Evolutionary conservation across 1,140 invertebrate genomes (phyloP).

Genomic region (Eciton burchellii): DNA sequence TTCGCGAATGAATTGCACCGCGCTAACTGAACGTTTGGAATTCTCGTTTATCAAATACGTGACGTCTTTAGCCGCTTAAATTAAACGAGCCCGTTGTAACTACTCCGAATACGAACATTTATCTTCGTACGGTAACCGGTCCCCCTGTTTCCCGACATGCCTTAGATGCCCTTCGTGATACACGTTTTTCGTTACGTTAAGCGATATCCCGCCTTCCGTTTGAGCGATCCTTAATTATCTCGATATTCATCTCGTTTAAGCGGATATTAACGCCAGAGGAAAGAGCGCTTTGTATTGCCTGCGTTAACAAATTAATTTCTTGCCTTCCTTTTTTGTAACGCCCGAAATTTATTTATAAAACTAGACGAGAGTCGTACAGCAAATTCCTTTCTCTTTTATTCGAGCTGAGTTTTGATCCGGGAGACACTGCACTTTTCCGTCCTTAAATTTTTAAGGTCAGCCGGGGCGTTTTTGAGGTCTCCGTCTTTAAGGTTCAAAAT

Average conservation of each 20-base stretch:
- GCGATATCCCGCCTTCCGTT: neutral
- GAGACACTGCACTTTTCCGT: too few species aligned
- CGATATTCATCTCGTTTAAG: constrained; percentile 41
- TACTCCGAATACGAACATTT: constrained; percentile 58
- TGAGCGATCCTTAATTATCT: constrained; percentile 25
- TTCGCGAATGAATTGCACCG: constrained; percentile 46
- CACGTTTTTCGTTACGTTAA: constrained; percentile 39
- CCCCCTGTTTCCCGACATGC: constrained; percentile 42
- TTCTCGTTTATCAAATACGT: constrained; percentile 61
- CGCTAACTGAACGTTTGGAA: constrained; percentile 47
- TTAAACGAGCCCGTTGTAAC: constrained; percentile 59
- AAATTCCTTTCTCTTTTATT: too few species aligned
- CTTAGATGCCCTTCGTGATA: constrained; percentile 50
- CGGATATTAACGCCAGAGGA: neutral
- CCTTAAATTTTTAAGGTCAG: too few species aligned
- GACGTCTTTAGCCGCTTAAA: constrained; percentile 58
- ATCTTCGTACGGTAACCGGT: constrained; percentile 52
- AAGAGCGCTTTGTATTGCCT: neutral
- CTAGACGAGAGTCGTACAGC: too few species aligned
- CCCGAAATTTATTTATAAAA: too few species aligned
- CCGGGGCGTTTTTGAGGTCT: too few species aligned
- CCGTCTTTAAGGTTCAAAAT: too few species aligned
- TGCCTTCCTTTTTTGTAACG: too few species aligned
- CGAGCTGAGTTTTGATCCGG: too few species aligned
- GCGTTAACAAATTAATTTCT: too few species aligned